Base-by-base conservation (phyloP, 2,797 vertebrate genomes). In the Bufotes viridis region DNA sequence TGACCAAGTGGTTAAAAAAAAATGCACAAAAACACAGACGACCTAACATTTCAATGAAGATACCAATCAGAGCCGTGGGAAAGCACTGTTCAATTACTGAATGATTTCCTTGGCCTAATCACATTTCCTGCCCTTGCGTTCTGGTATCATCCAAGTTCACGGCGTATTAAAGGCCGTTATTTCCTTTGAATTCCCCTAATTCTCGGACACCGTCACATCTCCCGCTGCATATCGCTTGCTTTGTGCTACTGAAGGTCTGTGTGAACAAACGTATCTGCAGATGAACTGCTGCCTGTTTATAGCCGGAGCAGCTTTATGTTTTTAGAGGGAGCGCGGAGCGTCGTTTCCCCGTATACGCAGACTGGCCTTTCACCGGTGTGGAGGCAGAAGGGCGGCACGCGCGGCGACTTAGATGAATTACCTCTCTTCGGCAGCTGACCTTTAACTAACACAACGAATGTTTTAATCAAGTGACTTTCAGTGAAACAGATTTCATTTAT, bases 81-180 rank as follows among this genome's bases (percentile, higher is more conserved):
- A 85, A 65, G 29, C 34, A 51, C 26, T 29, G 70, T 11, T 17
- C 26, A 26, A 78, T 65, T 53, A 63, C 29, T 53, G 24, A 67
- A 78, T 78, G 14, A 61, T 78, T 78, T 85, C 42, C 84, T 67
- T 67, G 49, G 34, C 49, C 72, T 78, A 63, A 85, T 85, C 83
- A 85, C 29, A 85, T 85, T 85, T 78, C 72, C 83, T 63, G 82
- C 72, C 20, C 29, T 78, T 49, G n/a, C 4, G 22, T 65, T 29
- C 49, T 22, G 74, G 58, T 65, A 67, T 78, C 74, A 14, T 22
- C 26, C n/a, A 65, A 65, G 80, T 49, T 76, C 72, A 24, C 34
- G 22, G n/a, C 20, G 8, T 53, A 67, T 53, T 67, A 65, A n/a
- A 63, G 42, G 22, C 13, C 6, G 34, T 26, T 15, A 55, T 63